Evolutionary conservation across 2,113 vertebrate genomes (phyloP), one percentile per base, ranked within the genome.

Genomic region (Argyrosomus japonicus): DNA sequence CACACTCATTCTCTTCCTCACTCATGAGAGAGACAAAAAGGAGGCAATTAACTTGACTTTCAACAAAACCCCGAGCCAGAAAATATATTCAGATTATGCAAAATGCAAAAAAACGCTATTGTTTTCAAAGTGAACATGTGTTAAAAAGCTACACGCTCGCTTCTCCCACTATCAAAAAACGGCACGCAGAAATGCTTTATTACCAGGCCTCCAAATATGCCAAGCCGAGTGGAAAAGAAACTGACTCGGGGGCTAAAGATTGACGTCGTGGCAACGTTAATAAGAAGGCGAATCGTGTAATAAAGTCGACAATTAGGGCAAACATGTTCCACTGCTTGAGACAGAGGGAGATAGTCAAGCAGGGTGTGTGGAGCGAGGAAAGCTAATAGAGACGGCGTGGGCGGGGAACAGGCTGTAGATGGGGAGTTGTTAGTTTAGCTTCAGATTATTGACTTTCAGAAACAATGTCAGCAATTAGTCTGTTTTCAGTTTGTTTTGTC

Each of bases 61-160:
- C 94, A 94, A 93, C 94, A 92, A 94, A 96, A 95, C 93, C 91
- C 83, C 10, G 57, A 94, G 93, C 93, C 95, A 96, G 92, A 95
- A 95, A 96, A 96, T 96, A 93, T 95, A 96, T 95, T 96, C 94
- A 94, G 91, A 95, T 96, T 96, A 96, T 96, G 95, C 95, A 95
- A 95, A 96, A 95, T 82, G 88, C 86, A 81, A 90, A 89, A 90
- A 91, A 91, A 84, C 65, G 87, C 95, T 94, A 94, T 96, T 96
- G 95, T 96, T 95, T 96, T 95, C 95, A 95, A 95, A 95, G 93
- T 90, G 94, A 95, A 95, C 95, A 94, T 68, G 88, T 94, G 94
- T 95, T 94, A 92, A 87, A 91, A 93, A 93, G 92, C 91, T 92
- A 53, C 88, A 92, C 86, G 88, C 88, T 87, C 25, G 68, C 89